A percentile compares a stretch with the other conserved stretches of the same genome.
These are phyloP conservation scores for Colaptes auratus DNA, from an alignment of 2,113 vertebrate genomes.

Conservation along the genomic window DNA sequence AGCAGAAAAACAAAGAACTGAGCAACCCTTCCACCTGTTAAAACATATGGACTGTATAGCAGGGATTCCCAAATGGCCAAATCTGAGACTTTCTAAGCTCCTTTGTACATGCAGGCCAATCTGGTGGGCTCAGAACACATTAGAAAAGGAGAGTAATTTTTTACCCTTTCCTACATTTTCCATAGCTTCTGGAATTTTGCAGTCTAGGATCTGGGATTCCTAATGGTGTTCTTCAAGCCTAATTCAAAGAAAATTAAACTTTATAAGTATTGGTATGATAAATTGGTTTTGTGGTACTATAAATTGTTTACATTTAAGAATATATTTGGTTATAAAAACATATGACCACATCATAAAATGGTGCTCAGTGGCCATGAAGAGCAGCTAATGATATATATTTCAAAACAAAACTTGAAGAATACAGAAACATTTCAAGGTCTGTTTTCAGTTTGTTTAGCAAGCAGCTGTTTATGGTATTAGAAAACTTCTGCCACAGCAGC, in stretches of 20 bases:
- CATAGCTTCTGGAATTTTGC: background rate
- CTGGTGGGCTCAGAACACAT: background rate
- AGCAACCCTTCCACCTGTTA: conserved; percentile 6
- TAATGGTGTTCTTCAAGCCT: background rate
- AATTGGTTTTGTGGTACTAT: background rate
- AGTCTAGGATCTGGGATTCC: background rate
- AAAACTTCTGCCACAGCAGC: background rate
- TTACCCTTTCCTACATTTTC: background rate
- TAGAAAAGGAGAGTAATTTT: background rate
- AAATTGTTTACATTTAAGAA: background rate
- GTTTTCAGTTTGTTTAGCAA: background rate
- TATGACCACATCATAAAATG: background rate
- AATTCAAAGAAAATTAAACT: background rate
- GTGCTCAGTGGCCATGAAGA: background rate
- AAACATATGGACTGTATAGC: background rate
- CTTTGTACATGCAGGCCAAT: background rate
- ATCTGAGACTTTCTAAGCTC: background rate
- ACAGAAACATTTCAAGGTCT: background rate
- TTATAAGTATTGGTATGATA: background rate
- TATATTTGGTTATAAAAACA: background rate
- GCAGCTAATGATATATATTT: background rate
- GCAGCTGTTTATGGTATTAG: background rate
- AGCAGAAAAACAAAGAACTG: background rate
- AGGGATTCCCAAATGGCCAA: conserved; percentile 14
- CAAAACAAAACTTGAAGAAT: background rate